phyloP scores from a whole-genome alignment of 2,113 vertebrate species.

The Myocastor coypus region DNA sequence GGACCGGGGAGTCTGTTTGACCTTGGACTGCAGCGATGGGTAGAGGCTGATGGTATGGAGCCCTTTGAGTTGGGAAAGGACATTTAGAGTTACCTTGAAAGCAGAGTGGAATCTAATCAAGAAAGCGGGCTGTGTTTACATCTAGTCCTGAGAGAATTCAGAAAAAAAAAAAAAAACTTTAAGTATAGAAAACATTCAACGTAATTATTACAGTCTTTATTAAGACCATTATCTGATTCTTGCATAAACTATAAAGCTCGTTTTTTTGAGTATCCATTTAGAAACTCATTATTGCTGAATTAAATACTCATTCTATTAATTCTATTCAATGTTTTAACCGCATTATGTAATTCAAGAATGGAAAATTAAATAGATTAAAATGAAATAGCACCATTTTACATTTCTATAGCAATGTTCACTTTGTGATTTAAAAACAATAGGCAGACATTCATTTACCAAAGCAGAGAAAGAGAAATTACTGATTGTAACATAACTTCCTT shows the following conservation, averaged over 20 bases:
- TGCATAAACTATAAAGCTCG: slow-evolving; percentile 75
- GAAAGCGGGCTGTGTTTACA: slow-evolving; percentile 60
- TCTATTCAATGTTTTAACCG: slow-evolving; percentile 81
- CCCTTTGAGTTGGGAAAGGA: background rate
- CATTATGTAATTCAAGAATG: slow-evolving; percentile 79
- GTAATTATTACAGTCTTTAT: slow-evolving; percentile 73
- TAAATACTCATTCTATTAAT: slow-evolving; percentile 83
- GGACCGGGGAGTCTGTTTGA: background rate
- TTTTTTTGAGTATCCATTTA: slow-evolving; percentile 79
- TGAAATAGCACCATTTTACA: slow-evolving; percentile 77
- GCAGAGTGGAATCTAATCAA: slow-evolving; percentile 52
- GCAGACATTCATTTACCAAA: slow-evolving; percentile 73
- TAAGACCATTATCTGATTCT: slow-evolving; percentile 80
- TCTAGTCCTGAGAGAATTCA: slow-evolving; percentile 61
- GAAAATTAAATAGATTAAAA: slow-evolving; percentile 80
- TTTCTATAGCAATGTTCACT: slow-evolving; percentile 76
- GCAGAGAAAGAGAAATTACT: slow-evolving; percentile 60
- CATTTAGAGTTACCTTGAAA: background rate
- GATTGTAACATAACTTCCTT: slow-evolving; percentile 70
- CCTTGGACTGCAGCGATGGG: background rate
- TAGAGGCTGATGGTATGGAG: rapidly evolving
- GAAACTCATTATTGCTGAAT: slow-evolving; percentile 82
- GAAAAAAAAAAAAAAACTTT: slow-evolving; percentile 68
- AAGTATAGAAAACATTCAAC: slow-evolving; percentile 74
- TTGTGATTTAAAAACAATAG: slow-evolving; percentile 80